Evolutionary conservation across 2,797 vertebrate species (phyloP).

Genomic region (Falco peregrinus): DNA sequence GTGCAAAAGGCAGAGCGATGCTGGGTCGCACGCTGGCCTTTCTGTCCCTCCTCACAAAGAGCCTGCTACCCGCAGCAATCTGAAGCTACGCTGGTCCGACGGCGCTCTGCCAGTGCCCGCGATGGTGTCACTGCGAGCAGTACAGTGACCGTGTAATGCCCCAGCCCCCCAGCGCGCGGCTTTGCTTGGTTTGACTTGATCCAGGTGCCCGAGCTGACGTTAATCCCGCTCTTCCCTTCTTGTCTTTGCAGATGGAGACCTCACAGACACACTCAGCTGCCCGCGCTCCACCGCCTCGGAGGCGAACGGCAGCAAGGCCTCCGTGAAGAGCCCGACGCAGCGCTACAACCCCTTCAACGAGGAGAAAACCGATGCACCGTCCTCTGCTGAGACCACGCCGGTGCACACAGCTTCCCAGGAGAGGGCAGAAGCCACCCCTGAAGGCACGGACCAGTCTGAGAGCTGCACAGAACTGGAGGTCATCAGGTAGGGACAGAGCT

Average conservation of each 20-base stretch:
- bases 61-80: neutral
- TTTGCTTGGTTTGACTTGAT: neutral
- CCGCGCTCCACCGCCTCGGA: conserved; percentile 85
- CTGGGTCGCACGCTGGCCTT: neutral
- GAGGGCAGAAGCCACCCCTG: conserved; percentile 50
- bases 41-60: neutral
- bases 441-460: conserved; percentile 74
- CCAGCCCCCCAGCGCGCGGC: accelerated
- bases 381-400: conserved; percentile 87
- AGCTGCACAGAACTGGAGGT: conserved; percentile 88
- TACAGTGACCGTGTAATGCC: accelerated
- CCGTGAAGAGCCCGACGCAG: conserved; percentile 83
- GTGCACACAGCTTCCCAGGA: conserved; percentile 79
- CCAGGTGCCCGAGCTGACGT: neutral
- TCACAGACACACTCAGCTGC: conserved; percentile 91
- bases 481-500: conserved; percentile 83
- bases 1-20: neutral
- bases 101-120: neutral
- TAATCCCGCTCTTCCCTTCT: neutral
- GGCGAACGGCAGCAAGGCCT: conserved; percentile 58
- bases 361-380: conserved; percentile 60
- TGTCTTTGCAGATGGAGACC: conserved; percentile 86
- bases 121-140: neutral
- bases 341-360: conserved; percentile 94
- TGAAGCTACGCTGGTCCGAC: neutral